phyloP scores from a whole-genome alignment of 2,113 vertebrate species.

The Oxyruncus cristatus region DNA sequence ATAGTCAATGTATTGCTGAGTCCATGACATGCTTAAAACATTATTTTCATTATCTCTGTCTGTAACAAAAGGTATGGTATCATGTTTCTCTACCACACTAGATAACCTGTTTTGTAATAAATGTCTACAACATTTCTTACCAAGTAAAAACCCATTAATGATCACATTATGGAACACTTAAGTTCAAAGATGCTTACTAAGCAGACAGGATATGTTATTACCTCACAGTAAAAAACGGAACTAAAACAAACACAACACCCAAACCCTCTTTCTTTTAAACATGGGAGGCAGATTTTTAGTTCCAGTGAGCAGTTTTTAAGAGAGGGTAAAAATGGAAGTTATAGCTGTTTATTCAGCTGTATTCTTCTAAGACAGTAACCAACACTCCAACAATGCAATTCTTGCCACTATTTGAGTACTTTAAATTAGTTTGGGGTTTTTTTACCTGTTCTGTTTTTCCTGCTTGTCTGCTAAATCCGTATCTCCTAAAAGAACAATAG shows the following conservation, averaged over 20 bases:
- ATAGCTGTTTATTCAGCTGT: background rate
- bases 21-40: background rate
- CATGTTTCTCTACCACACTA: background rate
- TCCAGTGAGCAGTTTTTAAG: background rate
- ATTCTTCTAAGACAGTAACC: background rate
- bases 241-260: background rate
- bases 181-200: background rate
- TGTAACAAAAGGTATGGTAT: background rate
- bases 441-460: slow-evolving; percentile 86
- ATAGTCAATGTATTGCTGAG: background rate
- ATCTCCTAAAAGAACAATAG: slow-evolving; percentile 75
- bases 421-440: background rate
- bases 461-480: slow-evolving; percentile 85
- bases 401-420: background rate
- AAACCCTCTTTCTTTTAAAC: background rate
- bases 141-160: background rate
- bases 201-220: background rate
- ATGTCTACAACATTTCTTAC: background rate
- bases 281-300: background rate
- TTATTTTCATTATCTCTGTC: background rate
- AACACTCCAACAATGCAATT: background rate
- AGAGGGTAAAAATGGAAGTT: background rate
- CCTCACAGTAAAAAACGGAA: background rate
- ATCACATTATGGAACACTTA: background rate
- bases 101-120: background rate